Percentiles rank a stretch among this genome's conserved stretches.
phyloP scores from a whole-genome alignment of 1,140 invertebrate species.

The Musca domestica region DNA sequence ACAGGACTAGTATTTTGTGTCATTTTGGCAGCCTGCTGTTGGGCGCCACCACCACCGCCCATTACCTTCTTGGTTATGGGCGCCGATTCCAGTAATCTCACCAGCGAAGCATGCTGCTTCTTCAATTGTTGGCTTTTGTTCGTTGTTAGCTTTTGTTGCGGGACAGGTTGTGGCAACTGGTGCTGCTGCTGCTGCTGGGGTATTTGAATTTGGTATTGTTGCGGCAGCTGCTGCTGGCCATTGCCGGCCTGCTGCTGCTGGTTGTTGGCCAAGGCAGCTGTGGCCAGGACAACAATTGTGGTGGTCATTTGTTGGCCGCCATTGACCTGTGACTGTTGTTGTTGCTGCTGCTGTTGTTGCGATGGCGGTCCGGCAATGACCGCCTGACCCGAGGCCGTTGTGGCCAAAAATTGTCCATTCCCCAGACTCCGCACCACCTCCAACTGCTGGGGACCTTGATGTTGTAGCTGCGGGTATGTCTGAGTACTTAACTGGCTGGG shows the following conservation, averaged over 20 bases:
- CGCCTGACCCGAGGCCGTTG: too few species aligned
- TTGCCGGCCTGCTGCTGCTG: neutral
- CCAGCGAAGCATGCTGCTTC: constrained; percentile 50
- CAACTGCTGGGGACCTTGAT: constrained; percentile 21
- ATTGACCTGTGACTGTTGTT: constrained; percentile 29
- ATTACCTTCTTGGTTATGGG: constrained; percentile 36
- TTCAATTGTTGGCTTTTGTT: constrained; percentile 50
- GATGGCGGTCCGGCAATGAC: too few species aligned
- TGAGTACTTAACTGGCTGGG: constrained; percentile 27
- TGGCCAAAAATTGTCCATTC: too few species aligned
- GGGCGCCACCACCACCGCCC: neutral
- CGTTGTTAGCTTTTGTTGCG: neutral
- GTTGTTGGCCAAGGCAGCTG: constrained; percentile 20
- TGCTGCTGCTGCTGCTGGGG: constrained; percentile 18
- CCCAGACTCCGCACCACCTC: neutral
- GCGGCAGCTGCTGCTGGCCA: constrained; percentile 25
- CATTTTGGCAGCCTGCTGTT: neutral
- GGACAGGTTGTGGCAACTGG: constrained; percentile 24
- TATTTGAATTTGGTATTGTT: neutral
- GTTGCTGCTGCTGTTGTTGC: constrained; percentile 26
- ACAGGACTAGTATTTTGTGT: constrained; percentile 11
- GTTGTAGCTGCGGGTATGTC: constrained; percentile 19
- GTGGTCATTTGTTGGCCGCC: constrained; percentile 36
- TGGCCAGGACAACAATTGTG: constrained; percentile 41
- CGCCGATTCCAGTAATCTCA: constrained; percentile 50